Base-by-base conservation (phyloP, 2,797 vertebrate species). In the Neoniphon sammara region DNA sequence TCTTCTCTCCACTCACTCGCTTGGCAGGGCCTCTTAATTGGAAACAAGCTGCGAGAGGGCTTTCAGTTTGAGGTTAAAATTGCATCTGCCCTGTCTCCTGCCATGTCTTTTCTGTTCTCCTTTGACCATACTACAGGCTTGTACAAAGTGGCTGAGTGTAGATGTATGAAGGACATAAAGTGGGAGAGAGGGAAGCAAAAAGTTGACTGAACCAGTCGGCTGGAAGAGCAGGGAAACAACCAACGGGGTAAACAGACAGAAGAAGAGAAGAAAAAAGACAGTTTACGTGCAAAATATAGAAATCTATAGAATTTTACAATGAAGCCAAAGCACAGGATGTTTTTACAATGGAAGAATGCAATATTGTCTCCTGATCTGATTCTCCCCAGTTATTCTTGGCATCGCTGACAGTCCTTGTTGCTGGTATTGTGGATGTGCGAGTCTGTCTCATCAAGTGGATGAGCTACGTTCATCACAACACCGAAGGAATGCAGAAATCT, bases 21-120 rank as follows among this genome's bases (percentile, higher is more conserved):
- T 93, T 92, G 90, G 92, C 92, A 91, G 86, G 69, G 76, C 78
- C 87, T 88, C 91, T 91, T 93, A 93, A 94, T 94, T 93, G 90
- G 91, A 92, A 92, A 89, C 83, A 87, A 91, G 91, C 91, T 92
- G 90, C 87, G 89, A 87, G 90, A 84, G 80, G 81, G 85, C 89
- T 92, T 90, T 90, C 81, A 87, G 85, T 85, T 77, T 78, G 85
- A 89, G 87, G 87, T 90, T 91, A 89, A 91, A 92, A 91, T 85
- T 90, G 83, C 84, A 89, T 91, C 86, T 81, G 88, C 87, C 85
- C 84, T 85, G 84, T 87, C 88, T 91, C 91, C 89, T 81, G 88
- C 85, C 85, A 83, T 47, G 83, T 78, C 78, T 82, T 84, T 85
- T 87, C 79, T 84, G 75, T 82, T 79, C 63, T 84, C 70, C 46